Base-by-base conservation (phyloP, 2,888 invertebrate genomes). In the Drosophila rellima region DNA sequence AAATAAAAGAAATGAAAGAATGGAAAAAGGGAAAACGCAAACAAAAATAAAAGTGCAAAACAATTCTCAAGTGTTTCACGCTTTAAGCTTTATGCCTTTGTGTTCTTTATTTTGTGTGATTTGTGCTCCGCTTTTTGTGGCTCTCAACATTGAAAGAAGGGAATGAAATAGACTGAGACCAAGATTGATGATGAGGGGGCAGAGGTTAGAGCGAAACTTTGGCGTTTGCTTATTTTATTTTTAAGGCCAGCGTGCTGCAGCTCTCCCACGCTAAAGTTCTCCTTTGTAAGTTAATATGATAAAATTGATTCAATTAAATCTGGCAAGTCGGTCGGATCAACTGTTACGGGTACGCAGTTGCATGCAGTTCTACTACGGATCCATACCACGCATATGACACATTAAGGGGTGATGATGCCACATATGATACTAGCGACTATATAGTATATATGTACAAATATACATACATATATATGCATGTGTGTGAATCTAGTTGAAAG, bases 1-100 rank as follows among this genome's bases (percentile, higher is more conserved):
- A 55, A 71, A 39, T 37, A 51, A 35, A 51, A 55, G 29, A 54
- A 54, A 37, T 20, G 20, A 56, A 39, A 37, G 17, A 44, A 45
- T 26, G 56, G 50, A 66, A 70, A 60, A 66, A 31, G 59, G 10
- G 50, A 48, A 71, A 67, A 62, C 23, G 47, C 23, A 66, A 80
- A 71, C 69, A 80, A 70, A 73, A 70, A 70, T 51, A 84, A 83
- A 79, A 77, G 78, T 82, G 81, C 74, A 73, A 83, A 86, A 67
- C 75, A 84, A 84, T 84, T 90, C 88, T 90, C 88, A 89, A 89
- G 81, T 82, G 89, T 76, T 86, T 82, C 70, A 72, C 64, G 82
- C 86, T 80, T 84, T 76, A 82, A 86, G 90, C 82, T 72, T 69
- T 76, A 78, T 78, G 79, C 74, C 79, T 80, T 84, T 77, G 69